These are phyloP conservation scores for Eilema depressum DNA, from an alignment of 2,888 invertebrate genomes.

Conservation along the genomic window DNA sequence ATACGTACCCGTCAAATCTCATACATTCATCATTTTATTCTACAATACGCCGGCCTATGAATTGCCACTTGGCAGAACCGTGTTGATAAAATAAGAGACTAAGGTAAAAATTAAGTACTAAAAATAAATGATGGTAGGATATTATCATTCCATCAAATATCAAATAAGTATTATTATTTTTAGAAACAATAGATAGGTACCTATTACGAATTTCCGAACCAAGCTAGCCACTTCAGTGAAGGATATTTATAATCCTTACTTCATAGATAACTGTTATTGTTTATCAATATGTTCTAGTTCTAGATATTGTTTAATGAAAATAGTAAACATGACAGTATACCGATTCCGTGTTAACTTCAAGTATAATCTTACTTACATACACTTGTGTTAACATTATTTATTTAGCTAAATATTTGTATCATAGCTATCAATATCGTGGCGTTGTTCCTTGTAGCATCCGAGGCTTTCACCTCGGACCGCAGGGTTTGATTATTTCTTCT, in stretches of 20 bases:
- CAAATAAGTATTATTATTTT: too few species aligned
- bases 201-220: background rate
- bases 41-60: too few species aligned
- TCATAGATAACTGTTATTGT: constrained; percentile 1
- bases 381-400: background rate
- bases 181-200: background rate
- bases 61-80: too few species aligned
- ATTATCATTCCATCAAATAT: background rate
- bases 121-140: too few species aligned
- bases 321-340: background rate
- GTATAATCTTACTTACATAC: background rate
- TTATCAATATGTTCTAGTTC: constrained; percentile 3
- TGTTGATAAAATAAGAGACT: background rate
- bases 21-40: too few species aligned
- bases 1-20: too few species aligned
- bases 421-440: too few species aligned
- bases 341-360: too few species aligned
- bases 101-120: background rate
- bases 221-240: constrained; percentile 13
- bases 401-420: too few species aligned
- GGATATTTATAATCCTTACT: background rate
- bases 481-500: too few species aligned
- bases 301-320: constrained; percentile 4
- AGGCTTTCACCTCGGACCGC: too few species aligned
- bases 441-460: too few species aligned